Evolutionary conservation across 2,113 vertebrate species (phyloP), one percentile per base, ranked within the genome.

Genomic region (Osmerus eperlanus): DNA sequence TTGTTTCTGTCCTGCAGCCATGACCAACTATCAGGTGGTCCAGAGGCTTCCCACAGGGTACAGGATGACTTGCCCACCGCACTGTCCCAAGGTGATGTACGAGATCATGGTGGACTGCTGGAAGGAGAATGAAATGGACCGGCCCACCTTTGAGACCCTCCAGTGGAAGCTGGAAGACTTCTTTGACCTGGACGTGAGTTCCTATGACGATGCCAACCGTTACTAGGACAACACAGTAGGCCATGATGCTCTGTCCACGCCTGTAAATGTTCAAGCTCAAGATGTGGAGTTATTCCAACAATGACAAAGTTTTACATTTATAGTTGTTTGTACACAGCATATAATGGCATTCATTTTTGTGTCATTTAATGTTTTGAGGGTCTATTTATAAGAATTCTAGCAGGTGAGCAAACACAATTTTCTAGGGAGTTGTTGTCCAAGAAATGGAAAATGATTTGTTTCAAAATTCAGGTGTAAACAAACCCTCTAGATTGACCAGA

Each of bases 91-190:
- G 0, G 52, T 78, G 0, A 55, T 99, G 68, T 95, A 98, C 14
- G 71, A 82, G 18, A 93, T 97, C 64, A 99, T 99, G 97, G 4
- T 54, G 21, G 82, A 90, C 4, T 99, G 97, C 87, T 99, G 97
- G 97, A 92, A 83, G 0, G 72, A 70, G 0, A 75, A 90, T 0
- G 88, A 91, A 0, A 25, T 59, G 0, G 82, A 80, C 0, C 80
- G 97, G 0, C 97, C 97, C 32, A 94, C 93, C 1, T 99, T 99
- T 3, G 87, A 97, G 82, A 91, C 71, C 0, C 89, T 99, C 72
- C 91, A 92, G 0, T 87, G 82, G 87, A 89, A 90, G 76, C 89
- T 99, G 2, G 96, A 98, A 77, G 87, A 89, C 52, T 95, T 76
- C 79, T 96, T 95, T 0, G 90, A 95, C 29, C 14, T 79, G 0